Evolutionary conservation across 1,140 invertebrate species (phyloP).

Genomic region (Drosophila lini): DNA sequence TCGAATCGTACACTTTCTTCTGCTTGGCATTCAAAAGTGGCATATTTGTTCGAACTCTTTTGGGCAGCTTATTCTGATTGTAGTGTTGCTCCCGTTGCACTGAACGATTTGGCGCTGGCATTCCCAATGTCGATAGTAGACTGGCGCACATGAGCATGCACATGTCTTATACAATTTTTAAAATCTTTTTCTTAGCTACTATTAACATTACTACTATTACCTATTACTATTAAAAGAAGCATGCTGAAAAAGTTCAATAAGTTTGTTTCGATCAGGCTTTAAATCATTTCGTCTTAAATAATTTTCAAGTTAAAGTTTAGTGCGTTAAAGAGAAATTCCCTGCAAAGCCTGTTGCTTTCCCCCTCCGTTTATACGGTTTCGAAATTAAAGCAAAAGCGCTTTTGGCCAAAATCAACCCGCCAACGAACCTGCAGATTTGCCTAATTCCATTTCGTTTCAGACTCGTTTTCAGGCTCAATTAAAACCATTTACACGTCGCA

Average conservation of each 20-base stretch:
- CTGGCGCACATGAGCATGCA: no score
- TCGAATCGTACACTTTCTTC: no score
- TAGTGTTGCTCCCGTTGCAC: no score
- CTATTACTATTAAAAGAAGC: rapidly evolving
- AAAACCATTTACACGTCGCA: slow-evolving; percentile 77
- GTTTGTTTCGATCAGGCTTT: background rate
- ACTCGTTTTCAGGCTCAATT: slow-evolving; percentile 76
- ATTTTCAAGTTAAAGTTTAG: background rate
- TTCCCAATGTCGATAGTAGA: no score
- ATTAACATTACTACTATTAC: no score
- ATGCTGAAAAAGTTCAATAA: background rate
- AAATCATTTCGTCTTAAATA: background rate
- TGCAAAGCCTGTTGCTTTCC: slow-evolving; percentile 37
- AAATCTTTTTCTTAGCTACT: no score
- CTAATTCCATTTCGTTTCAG: slow-evolving; percentile 65
- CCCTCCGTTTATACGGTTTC: background rate
- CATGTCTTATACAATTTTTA: no score
- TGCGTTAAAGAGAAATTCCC: background rate
- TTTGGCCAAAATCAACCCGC: slow-evolving; percentile 3
- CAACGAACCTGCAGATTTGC: slow-evolving; percentile 33
- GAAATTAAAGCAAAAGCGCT: slow-evolving; percentile 14
- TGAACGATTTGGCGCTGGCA: no score
- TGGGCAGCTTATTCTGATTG: no score
- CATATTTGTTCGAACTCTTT: no score
- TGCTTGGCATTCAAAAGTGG: no score